Base-by-base conservation (phyloP, 2,888 invertebrate genomes). In the Pseudoips prasinana region DNA sequence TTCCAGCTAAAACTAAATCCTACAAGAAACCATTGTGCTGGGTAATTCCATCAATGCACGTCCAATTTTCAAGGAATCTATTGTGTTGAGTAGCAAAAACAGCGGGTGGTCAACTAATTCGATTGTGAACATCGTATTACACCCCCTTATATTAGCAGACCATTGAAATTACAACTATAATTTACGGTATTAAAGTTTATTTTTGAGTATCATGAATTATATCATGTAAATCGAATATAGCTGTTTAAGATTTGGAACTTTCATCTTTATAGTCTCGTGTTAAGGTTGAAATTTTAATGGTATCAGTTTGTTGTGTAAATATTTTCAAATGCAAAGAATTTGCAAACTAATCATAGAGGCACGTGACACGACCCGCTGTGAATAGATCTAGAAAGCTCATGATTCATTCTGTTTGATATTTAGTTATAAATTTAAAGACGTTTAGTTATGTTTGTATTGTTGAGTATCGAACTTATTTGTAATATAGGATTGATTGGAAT, bases 61-160 rank as follows among this genome's bases (percentile, higher is more conserved):
- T 67, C 64, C 66, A 61, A 65, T 63, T 64, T 67, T 54, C 60
- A 62, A 61, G 61, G 55, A 70, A 72, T 58, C 72, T 60, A 79
- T 83, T 81, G 76, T 81, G 72, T 73, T 67, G 73, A 82, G 77
- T 77, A 82, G 80, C 82, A 82, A 78, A 79, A 83, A 74, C 85
- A 67, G 58, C 76, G 69, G 85, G 85, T 51, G 83, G 81, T 86
- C 83, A 75, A 66, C 74, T 80, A 83, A 85, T 84, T 81, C 70
- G 65, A 77, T 77, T 70, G 71, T 66, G 60, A 73, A 72, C 64
- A 58, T 39, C 34, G 70, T 57, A 70, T 73, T 68, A 69, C 46
- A 49, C 54, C 58, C 51, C 55, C 53, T 46, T 46, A 33, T 11
- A 25, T 23, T 8, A 29, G 0, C 6, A 10, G 6, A 1, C 33